Evolutionary conservation across 23 tunicate genomes (phyloP).

Genomic region (Trididemnum clinides): DNA sequence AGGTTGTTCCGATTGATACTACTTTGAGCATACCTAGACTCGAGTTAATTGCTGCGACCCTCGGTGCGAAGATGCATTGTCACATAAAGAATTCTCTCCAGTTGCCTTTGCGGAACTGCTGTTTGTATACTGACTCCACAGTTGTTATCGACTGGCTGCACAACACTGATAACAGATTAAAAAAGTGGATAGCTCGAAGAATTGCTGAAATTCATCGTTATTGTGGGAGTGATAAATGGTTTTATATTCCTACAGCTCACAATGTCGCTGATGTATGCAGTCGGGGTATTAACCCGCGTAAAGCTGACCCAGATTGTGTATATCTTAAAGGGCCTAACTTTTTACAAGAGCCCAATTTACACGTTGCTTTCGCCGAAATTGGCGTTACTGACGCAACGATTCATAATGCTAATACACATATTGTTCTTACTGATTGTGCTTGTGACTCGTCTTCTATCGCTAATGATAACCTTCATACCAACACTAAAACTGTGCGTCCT

Average conservation of each 20-base stretch:
- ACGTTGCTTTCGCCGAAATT: too few species aligned
- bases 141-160: neutral
- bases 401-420: neutral
- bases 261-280: conserved; percentile 13
- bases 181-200: conserved; percentile 1
- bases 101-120: neutral
- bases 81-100: neutral
- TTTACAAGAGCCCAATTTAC: too few species aligned
- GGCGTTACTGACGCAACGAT: neutral
- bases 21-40: conserved; percentile 1
- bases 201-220: conserved; percentile 14
- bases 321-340: too few species aligned
- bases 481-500: neutral
- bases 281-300: neutral
- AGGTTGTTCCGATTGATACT: conserved; percentile 1
- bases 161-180: neutral
- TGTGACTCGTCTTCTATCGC: neutral
- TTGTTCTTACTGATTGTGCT: neutral
- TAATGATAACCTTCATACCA: neutral
- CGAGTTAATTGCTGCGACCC: conserved; percentile 12
- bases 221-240: neutral
- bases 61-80: conserved; percentile 18
- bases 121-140: conserved; percentile 12
- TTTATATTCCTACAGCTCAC: neutral
- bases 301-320: neutral